Base-by-base conservation (phyloP, 2,888 invertebrate species). In the Eulithis prunata region DNA sequence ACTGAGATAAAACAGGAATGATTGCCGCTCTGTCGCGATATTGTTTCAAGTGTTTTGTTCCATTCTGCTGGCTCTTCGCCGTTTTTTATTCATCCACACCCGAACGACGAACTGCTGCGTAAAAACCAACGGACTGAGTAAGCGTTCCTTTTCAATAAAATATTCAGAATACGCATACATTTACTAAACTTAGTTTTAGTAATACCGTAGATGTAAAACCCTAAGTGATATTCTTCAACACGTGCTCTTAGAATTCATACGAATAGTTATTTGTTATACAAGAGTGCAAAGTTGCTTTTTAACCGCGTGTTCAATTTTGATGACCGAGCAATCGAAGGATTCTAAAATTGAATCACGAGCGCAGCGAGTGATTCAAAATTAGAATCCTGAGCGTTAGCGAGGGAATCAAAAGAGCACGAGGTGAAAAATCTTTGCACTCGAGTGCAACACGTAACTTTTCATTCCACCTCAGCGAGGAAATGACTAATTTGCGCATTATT, bases 1-100 rank as follows among this genome's bases (percentile, higher is more conserved):
- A 91, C 90, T 88, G 85, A 87, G 91, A 92, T 92, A 92, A 91
- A 91, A 90, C 88, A 87, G 87, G 85, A 91, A 89, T 89, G 89
- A 91, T 91, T 89, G 91, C 90, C 88, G 88, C 88, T 86, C 86
- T 87, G 86, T 86, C 87, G 85, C 85, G 89, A 90, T 90, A 90
- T 89, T 90, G 88, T 91, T 91, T 86, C 86, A 86, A 89, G 89
- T 87, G 86, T 88, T 91, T 88, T 89, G 87, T 88, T 86, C 84
- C 85, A 86, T 86, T 87, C 84, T 79, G 79, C 78, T 81, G 77
- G 79, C 82, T 85, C 81, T 82, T 79, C 76, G 74, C 73, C 77
- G 82, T 78, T 86, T 88, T 88, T 87, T 87, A 84, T 85, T 86
- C 84, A 81, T 85, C 82, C 77, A 82, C 83, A 83, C 80, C 80